Conservation (phyloP, 2,113 vertebrate genomes). For the Erinaceus europaeus region DNA sequence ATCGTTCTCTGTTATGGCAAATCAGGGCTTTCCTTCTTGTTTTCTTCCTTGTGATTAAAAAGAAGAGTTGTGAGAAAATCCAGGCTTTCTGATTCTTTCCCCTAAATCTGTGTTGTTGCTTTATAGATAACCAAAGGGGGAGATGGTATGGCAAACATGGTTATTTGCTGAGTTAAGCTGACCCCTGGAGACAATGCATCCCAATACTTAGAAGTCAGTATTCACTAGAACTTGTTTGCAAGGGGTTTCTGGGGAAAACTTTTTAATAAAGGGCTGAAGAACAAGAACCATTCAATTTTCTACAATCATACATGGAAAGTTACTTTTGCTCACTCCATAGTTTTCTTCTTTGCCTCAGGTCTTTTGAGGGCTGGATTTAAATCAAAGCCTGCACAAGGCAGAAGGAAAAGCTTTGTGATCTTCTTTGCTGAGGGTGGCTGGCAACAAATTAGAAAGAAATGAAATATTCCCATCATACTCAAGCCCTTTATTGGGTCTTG, state of each 20-base stretch:
- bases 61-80: neutral
- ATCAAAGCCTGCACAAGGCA: conserved; percentile 26
- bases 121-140: neutral
- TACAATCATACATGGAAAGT: conserved; percentile 53
- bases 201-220: neutral
- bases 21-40: too few species aligned
- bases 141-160: neutral
- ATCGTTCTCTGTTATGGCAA: too few species aligned
- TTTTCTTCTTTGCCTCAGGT: conserved; percentile 45
- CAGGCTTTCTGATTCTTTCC: neutral
- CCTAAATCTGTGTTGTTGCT: neutral
- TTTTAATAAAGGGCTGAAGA: conserved; percentile 49
- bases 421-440: conserved; percentile 20
- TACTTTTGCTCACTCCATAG: neutral
- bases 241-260: conserved; percentile 52
- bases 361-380: conserved; percentile 32
- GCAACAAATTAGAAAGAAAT: conserved; percentile 46
- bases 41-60: neutral
- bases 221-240: neutral
- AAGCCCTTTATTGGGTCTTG: neutral
- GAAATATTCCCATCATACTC: neutral
- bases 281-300: conserved; percentile 29
- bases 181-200: neutral
- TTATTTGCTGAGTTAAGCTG: neutral
- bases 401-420: conserved; percentile 23